A percentile compares a stretch with the other conserved stretches of the same genome.
Evolutionary conservation across 2,797 vertebrate species (phyloP).

Genomic region (Buphagus erythrorhynchus): DNA sequence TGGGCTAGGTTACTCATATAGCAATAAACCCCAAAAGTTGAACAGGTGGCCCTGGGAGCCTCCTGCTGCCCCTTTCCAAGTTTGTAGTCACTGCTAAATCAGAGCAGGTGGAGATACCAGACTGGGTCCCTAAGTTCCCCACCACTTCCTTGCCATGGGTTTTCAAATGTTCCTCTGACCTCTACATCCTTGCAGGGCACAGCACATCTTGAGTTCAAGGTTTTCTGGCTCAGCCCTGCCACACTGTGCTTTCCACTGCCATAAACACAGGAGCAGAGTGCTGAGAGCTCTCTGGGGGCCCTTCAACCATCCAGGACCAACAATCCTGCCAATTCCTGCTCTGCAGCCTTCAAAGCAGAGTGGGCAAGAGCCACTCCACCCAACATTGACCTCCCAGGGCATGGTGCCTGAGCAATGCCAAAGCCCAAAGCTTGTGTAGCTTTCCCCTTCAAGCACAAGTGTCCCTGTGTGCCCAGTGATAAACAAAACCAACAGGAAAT

Average conservation of each 20-base stretch:
- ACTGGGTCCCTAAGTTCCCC: not conserved
- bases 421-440: not conserved
- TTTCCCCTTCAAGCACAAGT: not conserved
- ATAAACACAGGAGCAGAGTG: not conserved
- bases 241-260: not conserved
- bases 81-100: not conserved
- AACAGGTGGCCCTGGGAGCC: not conserved
- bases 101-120: not conserved
- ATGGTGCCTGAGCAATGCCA: not conserved
- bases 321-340: not conserved
- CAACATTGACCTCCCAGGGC: not conserved
- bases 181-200: not conserved
- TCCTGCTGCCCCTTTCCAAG: not conserved
- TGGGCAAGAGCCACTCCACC: not conserved
- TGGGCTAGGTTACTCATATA: fast-evolving
- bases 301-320: not conserved
- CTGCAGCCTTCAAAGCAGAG: not conserved
- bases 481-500: conserved; percentile 51
- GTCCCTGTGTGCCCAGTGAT: not conserved
- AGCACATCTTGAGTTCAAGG: not conserved
- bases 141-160: not conserved
- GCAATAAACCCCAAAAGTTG: not conserved
- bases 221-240: not conserved
- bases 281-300: not conserved
- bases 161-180: not conserved